These are phyloP conservation scores for Trachelus troglodyta DNA, from an alignment of 2,888 invertebrate genomes.

Conservation along the genomic window DNA sequence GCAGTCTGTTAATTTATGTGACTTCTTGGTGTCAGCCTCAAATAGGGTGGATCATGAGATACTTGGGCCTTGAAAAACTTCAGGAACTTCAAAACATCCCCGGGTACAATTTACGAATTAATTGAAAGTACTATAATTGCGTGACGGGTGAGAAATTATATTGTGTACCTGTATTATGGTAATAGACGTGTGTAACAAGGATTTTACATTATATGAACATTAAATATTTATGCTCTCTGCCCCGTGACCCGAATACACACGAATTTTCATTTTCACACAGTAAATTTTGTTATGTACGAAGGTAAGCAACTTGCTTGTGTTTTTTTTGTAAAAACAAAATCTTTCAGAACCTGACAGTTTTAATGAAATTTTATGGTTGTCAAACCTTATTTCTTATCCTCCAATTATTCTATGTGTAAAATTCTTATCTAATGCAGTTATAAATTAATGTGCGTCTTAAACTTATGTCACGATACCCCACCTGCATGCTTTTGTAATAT, in stretches of 20 bases:
- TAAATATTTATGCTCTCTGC: not conserved
- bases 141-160: not conserved
- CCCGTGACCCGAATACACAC: not conserved
- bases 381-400: too few species aligned
- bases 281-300: too few species aligned
- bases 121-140: not conserved
- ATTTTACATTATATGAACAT: not conserved
- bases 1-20: not conserved
- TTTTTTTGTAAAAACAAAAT: too few species aligned
- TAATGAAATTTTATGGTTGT: too few species aligned
- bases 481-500: not conserved
- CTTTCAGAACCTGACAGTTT: too few species aligned
- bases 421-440: too few species aligned
- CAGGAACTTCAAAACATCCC: not conserved
- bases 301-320: too few species aligned
- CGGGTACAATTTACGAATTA: not conserved
- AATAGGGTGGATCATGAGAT: not conserved
- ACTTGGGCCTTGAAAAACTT: not conserved
- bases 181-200: not conserved
- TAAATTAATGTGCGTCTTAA: not conserved
- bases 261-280: too few species aligned
- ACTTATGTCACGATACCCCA: not conserved
- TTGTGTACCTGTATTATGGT: not conserved
- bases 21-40: not conserved
- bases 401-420: too few species aligned